phyloP scores from a whole-genome alignment of 2,888 invertebrate species.

The Athrips mouffetella region DNA sequence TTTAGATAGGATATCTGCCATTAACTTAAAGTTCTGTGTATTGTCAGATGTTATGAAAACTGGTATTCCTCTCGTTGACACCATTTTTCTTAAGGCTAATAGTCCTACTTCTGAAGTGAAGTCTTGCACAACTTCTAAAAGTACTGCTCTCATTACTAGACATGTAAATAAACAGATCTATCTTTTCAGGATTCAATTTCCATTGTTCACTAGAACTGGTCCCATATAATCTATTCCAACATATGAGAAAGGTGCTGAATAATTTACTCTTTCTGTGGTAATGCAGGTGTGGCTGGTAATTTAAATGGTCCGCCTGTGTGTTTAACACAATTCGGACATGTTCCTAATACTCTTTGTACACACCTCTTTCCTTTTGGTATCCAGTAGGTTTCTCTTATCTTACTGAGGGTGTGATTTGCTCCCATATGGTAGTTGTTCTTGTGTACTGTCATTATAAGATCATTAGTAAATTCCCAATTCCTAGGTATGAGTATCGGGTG shows the following conservation, averaged over 20 bases:
- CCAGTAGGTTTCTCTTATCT: constrained; percentile 22
- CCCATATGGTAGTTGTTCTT: constrained; percentile 24
- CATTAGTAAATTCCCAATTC: constrained; percentile 15
- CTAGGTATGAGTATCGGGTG: constrained; percentile 20
- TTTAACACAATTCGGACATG: constrained; percentile 24
- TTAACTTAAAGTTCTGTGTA: constrained; percentile 25
- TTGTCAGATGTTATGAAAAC: constrained; percentile 24
- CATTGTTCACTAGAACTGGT: constrained; percentile 15
- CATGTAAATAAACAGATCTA: constrained; percentile 26
- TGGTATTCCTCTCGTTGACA: constrained; percentile 17
- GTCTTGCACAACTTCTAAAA: constrained; percentile 28
- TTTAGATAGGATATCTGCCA: constrained; percentile 14
- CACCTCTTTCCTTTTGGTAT: constrained; percentile 22
- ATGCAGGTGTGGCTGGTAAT: constrained; percentile 24
- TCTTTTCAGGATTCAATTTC: constrained; percentile 15
- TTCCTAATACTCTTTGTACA: constrained; percentile 20
- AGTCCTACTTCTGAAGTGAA: constrained; percentile 27
- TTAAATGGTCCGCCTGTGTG: constrained; percentile 29
- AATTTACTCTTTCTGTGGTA: constrained; percentile 28
- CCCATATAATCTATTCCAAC: constrained; percentile 25
- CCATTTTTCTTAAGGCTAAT: constrained; percentile 23
- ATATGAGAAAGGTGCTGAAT: constrained; percentile 22
- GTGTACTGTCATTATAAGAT: constrained; percentile 19
- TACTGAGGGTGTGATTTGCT: constrained; percentile 19
- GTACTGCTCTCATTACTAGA: constrained; percentile 27